Percentiles rank a stretch among this genome's conserved stretches.
These are phyloP conservation scores for Apis cerana DNA, from an alignment of 1,140 invertebrate genomes.

Conservation along the genomic window DNA sequence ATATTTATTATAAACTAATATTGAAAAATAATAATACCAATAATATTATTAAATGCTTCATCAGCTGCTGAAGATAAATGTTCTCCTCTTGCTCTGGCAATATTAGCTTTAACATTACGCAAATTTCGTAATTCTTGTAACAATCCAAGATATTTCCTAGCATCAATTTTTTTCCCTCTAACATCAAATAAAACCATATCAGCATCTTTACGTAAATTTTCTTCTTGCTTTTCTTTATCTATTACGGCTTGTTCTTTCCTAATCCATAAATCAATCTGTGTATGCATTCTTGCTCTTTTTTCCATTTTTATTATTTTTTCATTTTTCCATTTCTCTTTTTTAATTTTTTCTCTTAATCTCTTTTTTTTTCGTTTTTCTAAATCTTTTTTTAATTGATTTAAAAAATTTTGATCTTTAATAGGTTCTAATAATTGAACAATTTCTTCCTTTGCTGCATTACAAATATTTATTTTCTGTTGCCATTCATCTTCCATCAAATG, in stretches of 20 bases:
- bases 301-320: conserved; percentile 75
- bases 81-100: conserved; percentile 84
- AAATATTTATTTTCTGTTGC: conserved; percentile 78
- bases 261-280: conserved; percentile 84
- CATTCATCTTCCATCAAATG: conserved; percentile 81
- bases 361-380: conserved; percentile 83
- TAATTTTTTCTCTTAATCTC: conserved; percentile 80
- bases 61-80: conserved; percentile 77
- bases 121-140: conserved; percentile 85
- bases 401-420: conserved; percentile 76
- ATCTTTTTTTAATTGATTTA: conserved; percentile 78
- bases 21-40: conserved; percentile 64
- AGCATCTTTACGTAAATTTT: conserved; percentile 85
- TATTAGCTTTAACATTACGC: conserved; percentile 83
- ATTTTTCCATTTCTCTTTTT: conserved; percentile 76
- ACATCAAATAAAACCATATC: conserved; percentile 87
- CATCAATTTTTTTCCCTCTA: conserved; percentile 85
- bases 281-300: conserved; percentile 77
- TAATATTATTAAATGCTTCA: conserved; percentile 76
- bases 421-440: conserved; percentile 76
- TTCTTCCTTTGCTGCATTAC: conserved; percentile 77
- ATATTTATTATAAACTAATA: conserved; percentile 1
- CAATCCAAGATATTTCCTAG: conserved; percentile 84
- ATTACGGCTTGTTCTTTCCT: conserved; percentile 83
- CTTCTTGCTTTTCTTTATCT: conserved; percentile 84